Percentiles rank a stretch among this genome's conserved stretches.
Evolutionary conservation across 2,113 vertebrate genomes (phyloP).

Genomic region (Sander lucioperca): DNA sequence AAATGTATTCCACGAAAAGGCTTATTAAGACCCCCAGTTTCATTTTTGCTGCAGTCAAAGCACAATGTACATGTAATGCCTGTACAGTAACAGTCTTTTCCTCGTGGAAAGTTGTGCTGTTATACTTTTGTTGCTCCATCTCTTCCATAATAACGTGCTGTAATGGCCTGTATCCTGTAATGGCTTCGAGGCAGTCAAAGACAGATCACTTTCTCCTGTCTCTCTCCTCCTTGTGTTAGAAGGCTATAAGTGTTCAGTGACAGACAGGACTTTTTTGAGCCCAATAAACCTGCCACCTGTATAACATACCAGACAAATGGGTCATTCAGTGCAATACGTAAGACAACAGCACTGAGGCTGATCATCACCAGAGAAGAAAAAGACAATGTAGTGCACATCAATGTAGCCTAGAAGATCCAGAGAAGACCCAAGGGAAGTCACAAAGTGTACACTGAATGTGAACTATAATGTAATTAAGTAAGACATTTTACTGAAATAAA

Average conservation of each 20-base stretch:
- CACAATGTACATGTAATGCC: neutral
- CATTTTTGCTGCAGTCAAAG: neutral
- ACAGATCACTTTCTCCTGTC: constrained; percentile 37
- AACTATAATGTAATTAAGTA: neutral
- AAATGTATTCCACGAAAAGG: neutral
- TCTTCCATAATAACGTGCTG: neutral
- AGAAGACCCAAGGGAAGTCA: neutral
- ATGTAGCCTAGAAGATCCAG: no score
- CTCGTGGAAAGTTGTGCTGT: neutral
- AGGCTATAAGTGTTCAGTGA: constrained; percentile 23
- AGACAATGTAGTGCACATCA: no score
- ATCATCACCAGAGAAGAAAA: neutral
- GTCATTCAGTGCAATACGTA: constrained; percentile 27
- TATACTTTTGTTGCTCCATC: neutral
- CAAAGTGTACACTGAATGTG: neutral
- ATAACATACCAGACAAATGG: constrained; percentile 19
- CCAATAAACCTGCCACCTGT: constrained; percentile 52
- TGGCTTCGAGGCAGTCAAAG: constrained; percentile 8
- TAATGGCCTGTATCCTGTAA: neutral
- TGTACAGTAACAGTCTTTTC: neutral
- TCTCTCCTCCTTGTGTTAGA: neutral
- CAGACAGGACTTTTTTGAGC: constrained; percentile 23
- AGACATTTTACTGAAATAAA: neutral
- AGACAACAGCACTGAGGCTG: constrained; percentile 19
- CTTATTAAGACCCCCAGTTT: neutral